Base-by-base conservation (phyloP, 2,888 invertebrate species). In the Ectropis crepuscularia region DNA sequence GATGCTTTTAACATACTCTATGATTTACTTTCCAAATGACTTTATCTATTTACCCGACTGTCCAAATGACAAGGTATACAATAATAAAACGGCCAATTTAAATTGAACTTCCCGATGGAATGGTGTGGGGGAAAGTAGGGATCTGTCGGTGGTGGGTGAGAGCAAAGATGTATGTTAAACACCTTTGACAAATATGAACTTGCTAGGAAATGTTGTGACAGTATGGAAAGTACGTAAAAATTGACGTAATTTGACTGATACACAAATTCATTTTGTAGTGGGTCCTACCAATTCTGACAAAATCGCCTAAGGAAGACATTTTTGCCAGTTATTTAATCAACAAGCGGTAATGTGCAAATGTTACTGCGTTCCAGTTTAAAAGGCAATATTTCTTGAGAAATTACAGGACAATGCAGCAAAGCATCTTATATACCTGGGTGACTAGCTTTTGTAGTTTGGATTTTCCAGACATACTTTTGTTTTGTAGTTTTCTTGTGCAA, bases 31-130 rank as follows among this genome's bases (percentile, higher is more conserved):
- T 81, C 75, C 79, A 80, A 81, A 79, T 76, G 74, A 72, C 74
- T 73, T 76, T 83, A 87, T 87, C 85, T 82, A 79, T 81, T 77
- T 82, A 85, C 83, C 77, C 82, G 82, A 85, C 72, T 73, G 76
- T 78, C 80, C 78, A 81, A 78, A 81, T 80, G 81, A 84, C 83
- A 80, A 75, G 79, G 78, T 77, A 76, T 76, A 83, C 76, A 78
- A 72, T 41, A 68, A 51, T 65, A 53, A 61, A 63, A 48, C n/a
- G 12, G 37, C 85, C 75, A 78, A 28, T 63, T 48, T 72, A 61
- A 57, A 47, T 64, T 59, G 76, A 72, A 62, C 70, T 66, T 53
- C 59, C 45, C 38, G 8, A 38, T 45, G 5, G 50, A 74, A 61
- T 36, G 46, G 37, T 45, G 47, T 54, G 4, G 48, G 62, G 4